Conservation (phyloP, 2,888 invertebrate genomes). For the Lasioglossum morio region DNA sequence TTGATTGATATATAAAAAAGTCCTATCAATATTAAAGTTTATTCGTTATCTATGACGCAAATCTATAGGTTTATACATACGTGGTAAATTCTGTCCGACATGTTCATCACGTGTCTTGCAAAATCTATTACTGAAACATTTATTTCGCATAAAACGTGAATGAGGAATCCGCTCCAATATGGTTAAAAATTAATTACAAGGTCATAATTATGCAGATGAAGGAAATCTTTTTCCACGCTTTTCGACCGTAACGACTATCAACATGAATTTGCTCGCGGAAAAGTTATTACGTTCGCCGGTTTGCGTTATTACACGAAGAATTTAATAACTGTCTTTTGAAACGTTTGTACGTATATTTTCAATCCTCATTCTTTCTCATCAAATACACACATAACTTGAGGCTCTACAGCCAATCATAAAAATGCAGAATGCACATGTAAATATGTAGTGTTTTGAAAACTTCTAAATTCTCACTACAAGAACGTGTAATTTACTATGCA, state of each 20-base stretch:
- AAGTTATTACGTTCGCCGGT: not conserved
- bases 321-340: not conserved
- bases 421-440: too few relatives aligned
- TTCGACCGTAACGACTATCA: not conserved
- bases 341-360: not conserved
- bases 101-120: not conserved
- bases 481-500: too few relatives aligned
- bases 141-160: not conserved
- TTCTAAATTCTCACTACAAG: too few relatives aligned
- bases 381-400: not conserved
- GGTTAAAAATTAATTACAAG: not conserved
- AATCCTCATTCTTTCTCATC: not conserved
- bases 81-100: not conserved
- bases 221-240: not conserved
- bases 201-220: not conserved
- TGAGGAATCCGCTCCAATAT: not conserved
- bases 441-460: too few relatives aligned
- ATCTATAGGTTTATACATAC: not conserved
- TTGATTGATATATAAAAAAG: too few relatives aligned
- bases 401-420: not conserved
- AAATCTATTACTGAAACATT: not conserved
- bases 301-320: not conserved
- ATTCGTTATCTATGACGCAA: too few relatives aligned
- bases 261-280: not conserved
- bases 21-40: not conserved